These are phyloP conservation scores for Ligdia adustata DNA, from an alignment of 2,888 invertebrate genomes.

Conservation along the genomic window DNA sequence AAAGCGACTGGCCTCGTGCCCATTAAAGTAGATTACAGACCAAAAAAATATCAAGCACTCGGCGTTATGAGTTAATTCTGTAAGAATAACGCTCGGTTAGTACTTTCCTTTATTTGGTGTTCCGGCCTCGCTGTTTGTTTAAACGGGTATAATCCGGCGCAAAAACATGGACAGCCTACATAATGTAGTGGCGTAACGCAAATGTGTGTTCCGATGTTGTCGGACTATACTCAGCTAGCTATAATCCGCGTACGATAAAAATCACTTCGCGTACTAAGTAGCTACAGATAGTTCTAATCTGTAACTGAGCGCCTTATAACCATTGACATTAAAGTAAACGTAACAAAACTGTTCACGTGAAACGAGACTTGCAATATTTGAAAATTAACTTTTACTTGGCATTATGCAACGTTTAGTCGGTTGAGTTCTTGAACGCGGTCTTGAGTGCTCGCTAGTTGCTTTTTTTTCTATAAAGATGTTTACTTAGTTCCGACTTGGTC, in stretches of 20 bases:
- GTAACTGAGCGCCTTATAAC: conserved; percentile 51
- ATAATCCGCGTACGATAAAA: conserved; percentile 76
- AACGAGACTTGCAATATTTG: conserved; percentile 53
- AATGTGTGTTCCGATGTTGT: conserved; percentile 69
- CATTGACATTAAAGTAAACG: too few relatives aligned
- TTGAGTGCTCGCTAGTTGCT: conserved; percentile 14
- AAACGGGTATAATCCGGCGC: conserved; percentile 77
- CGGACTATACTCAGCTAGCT: too few relatives aligned
- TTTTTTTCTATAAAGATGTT: conserved; percentile 20
- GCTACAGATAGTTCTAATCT: conserved; percentile 61
- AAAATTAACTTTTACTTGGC: conserved; percentile 51
- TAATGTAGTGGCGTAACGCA: conserved; percentile 65
- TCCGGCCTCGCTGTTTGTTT: conserved; percentile 75
- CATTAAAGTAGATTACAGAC: conserved; percentile 80
- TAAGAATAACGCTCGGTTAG: conserved; percentile 80
- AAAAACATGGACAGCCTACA: conserved; percentile 67
- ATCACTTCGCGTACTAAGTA: conserved; percentile 70
- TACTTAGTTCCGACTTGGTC: conserved; percentile 13
- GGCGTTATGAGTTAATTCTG: conserved; percentile 83
- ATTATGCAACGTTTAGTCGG: conserved; percentile 37
- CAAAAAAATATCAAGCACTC: conserved; percentile 74
- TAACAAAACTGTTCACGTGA: conserved; percentile 52
- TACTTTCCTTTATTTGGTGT: conserved; percentile 79
- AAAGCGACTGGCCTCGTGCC: conserved; percentile 80
- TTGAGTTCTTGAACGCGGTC: conserved; percentile 7